Evolutionary conservation across 2,113 vertebrate species (phyloP), one percentile per base, ranked within the genome.

Genomic region (Dromas ardeola): DNA sequence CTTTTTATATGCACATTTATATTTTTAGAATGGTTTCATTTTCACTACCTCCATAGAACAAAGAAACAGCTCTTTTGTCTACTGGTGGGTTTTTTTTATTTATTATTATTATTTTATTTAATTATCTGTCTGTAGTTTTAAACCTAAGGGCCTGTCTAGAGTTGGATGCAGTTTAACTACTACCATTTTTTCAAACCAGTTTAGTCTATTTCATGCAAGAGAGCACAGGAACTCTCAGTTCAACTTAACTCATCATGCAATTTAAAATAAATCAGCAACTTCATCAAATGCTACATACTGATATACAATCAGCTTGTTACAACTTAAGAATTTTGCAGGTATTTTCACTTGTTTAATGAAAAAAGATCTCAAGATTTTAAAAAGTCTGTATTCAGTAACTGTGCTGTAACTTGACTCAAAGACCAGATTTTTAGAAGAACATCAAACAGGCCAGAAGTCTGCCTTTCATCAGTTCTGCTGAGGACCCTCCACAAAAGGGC

Each of bases 31-130:
- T 20, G 23, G 29, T 80, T 94, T 94, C 15, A 30, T 77, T 95
- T 92, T 94, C 50, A 86, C 38, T 88, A 20, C 42, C 26, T 66
- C n/a, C n/a, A 74, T 3, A 86, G 42, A 26, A 86, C 26, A 90
- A 62, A 80, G 15, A 17, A 93, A n/a, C 32, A 71, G 53, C 5
- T 94, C 15, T 63, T 84, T n/a, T 52, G 22, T 59, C 23, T 53
- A 32, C 19, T 22, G 38, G 8, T 0, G 1, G 4, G 0, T 3
- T 4, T 8, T 42, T 78, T 61, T 21, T 19, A 23, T 12, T 42
- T 42, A 77, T 36, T 70, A n/a, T 30, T 78, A 14, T 63, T 59
- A 34, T 34, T 80, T 61, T 12, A 25, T 59, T 88, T 58, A 49
- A 69, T 86, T 80, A 80, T 42, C 77, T 70, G 6, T 3, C 32